A percentile compares a stretch with the other conserved stretches of the same genome.
Conservation (phyloP, 2,888 invertebrate species). For the Ashinkailepas kermadecensis region DNA sequence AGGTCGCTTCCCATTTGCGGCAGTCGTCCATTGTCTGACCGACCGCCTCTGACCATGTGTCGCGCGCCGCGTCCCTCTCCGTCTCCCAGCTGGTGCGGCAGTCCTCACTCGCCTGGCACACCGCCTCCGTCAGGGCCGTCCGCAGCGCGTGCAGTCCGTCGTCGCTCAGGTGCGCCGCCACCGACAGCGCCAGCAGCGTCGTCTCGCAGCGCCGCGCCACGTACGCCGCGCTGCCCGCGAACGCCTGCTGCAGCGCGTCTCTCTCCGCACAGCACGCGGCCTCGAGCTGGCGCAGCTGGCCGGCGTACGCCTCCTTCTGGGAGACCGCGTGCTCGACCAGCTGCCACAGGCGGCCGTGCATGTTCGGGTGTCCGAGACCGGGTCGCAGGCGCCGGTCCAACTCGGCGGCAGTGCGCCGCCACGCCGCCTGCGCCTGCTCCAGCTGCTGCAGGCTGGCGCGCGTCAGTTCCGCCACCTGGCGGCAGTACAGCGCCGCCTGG, state of each 20-base stretch:
- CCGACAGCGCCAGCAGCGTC: not conserved
- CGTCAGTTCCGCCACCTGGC: not conserved
- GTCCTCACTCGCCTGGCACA: not conserved
- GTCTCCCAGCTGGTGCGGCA: not conserved
- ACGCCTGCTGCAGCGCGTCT: not conserved
- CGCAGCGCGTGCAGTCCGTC: not conserved
- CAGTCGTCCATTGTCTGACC: not conserved
- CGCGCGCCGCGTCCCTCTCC: not conserved
- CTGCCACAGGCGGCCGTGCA: not conserved
- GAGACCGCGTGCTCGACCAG: not conserved
- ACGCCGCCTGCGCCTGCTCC: not conserved
- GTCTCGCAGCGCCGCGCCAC: not conserved
- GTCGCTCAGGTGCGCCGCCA: not conserved
- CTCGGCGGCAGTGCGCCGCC: not conserved
- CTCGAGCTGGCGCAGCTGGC: not conserved
- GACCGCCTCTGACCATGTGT: not conserved
- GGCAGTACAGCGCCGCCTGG: slow-evolving; percentile 7
- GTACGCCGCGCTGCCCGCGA: not conserved
- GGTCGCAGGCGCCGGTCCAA: slow-evolving; percentile 2
- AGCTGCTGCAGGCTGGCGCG: not conserved
- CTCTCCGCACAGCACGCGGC: not conserved
- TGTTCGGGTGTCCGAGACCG: not conserved
- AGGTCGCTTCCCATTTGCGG: not conserved
- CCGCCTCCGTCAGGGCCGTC: not conserved
- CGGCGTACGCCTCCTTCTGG: not conserved